Evolutionary conservation across 1,140 invertebrate species (phyloP), one percentile per base, ranked within the genome.

Genomic region (Drosophila serrata): DNA sequence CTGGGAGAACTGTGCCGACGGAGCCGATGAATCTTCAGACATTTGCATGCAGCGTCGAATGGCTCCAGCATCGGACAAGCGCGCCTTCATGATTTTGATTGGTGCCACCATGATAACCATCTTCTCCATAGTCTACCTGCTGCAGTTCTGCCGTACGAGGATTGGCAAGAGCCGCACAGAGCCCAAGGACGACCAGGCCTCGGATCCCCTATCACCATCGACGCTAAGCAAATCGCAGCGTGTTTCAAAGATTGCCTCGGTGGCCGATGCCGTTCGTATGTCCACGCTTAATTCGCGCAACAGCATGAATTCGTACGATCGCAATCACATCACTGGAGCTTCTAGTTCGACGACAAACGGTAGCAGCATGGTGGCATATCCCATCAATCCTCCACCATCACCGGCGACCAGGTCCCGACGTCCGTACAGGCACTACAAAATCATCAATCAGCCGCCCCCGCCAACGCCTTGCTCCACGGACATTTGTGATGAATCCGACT

Each of bases 401-500:
- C 98, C 98, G 1, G 97, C 96, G 92, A 97, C 97, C 6, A 96
- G 97, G 0, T 95, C 94, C 33, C 95, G 95, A 19, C 94, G 95
- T 43, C 95, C 96, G 1, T 97, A 97, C 92, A 94, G 96, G 24
- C 95, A 96, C 87, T 97, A 97, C 92, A 95, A 96, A 73, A 95
- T 95, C 19, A 95, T 95, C 31, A 97, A 97, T 93, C 95, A 96
- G 77, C 97, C 97, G 3, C 98, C 98, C 17, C 98, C 97, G 2
- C 98, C 98, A 5, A 99, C 98, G 8, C 98, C 98, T 0, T 98
- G 97, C 92, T 97, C 97, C 76, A 99, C 98, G 4, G 98, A 99
- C 92, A 96, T 98, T 12, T 98, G 97, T 92, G 97, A 98, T 85
- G 97, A 98, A 81, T 97, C 96, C 4, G 97, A 98, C 85, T 95